These are phyloP conservation scores for Aporophyla nigra DNA, from an alignment of 2,888 invertebrate species.

Conservation along the genomic window DNA sequence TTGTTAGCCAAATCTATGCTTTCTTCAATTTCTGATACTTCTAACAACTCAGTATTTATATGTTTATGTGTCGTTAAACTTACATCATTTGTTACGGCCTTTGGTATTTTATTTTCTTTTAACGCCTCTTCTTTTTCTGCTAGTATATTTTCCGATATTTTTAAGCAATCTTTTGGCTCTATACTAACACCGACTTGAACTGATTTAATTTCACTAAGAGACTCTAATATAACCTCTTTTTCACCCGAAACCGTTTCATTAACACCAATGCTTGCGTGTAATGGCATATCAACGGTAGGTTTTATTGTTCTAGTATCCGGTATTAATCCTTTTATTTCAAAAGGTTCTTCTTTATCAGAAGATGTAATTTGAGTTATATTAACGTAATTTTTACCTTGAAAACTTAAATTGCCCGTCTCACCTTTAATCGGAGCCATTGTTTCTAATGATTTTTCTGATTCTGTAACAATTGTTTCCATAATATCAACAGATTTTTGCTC, in stretches of 20 bases:
- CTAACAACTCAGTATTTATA: constrained; percentile 74
- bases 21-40: constrained; percentile 75
- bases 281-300: constrained; percentile 70
- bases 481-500: constrained; percentile 78
- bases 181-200: constrained; percentile 81
- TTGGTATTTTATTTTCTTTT: constrained; percentile 64
- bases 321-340: constrained; percentile 58
- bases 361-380: constrained; percentile 79
- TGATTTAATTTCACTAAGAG: constrained; percentile 71
- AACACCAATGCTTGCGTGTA: constrained; percentile 72
- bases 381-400: constrained; percentile 84
- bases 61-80: constrained; percentile 74
- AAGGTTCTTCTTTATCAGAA: constrained; percentile 83
- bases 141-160: constrained; percentile 74
- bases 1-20: constrained; percentile 59
- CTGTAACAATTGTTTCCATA: constrained; percentile 78
- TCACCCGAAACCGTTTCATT: constrained; percentile 78
- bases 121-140: constrained; percentile 78
- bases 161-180: constrained; percentile 83
- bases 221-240: constrained; percentile 70
- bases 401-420: constrained; percentile 74
- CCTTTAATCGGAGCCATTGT: constrained; percentile 54
- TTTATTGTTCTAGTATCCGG: constrained; percentile 66
- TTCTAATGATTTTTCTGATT: constrained; percentile 74
- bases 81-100: constrained; percentile 67